phyloP scores from a whole-genome alignment of 2,888 invertebrate species.

The Acanthoscelides obtectus region DNA sequence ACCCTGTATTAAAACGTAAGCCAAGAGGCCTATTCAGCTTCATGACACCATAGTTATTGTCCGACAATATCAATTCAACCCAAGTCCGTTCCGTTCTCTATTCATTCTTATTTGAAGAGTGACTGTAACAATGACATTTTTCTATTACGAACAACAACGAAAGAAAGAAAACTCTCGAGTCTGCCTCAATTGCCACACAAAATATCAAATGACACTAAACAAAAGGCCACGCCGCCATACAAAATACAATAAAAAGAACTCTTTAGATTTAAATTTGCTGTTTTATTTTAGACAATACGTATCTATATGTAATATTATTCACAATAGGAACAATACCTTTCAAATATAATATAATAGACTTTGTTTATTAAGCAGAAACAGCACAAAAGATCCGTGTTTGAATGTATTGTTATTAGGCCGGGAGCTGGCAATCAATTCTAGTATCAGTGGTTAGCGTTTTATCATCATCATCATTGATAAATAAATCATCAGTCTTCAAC shows the following conservation, averaged over 20 bases:
- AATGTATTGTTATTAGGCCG: not conserved
- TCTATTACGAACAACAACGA: not conserved
- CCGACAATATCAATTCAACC: not conserved
- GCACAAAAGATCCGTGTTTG: not conserved
- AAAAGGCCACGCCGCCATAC: conserved; percentile 6
- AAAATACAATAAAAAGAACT: conserved; percentile 7
- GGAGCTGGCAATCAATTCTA: not conserved
- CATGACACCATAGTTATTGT: not conserved
- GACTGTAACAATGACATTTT: not conserved
- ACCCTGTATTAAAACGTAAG: not conserved
- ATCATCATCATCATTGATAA: no score
- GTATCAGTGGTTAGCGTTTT: no score
- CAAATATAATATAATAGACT: conserved; percentile 1
- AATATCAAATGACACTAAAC: conserved; percentile 12
- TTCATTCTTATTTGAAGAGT: not conserved
- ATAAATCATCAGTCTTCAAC: no score
- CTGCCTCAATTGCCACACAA: conserved; percentile 5
- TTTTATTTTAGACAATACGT: conserved; percentile 11
- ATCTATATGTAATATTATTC: conserved; percentile 7
- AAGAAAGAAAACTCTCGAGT: not conserved
- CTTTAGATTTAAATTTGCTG: conserved; percentile 11
- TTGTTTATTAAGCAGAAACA: not conserved
- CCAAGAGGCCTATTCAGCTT: not conserved
- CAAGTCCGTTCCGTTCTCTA: not conserved
- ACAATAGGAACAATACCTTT: conserved; percentile 6